Evolutionary conservation across 2,113 vertebrate genomes (phyloP), one percentile per base, ranked within the genome.

Genomic region (Hippoglossus stenolepis): DNA sequence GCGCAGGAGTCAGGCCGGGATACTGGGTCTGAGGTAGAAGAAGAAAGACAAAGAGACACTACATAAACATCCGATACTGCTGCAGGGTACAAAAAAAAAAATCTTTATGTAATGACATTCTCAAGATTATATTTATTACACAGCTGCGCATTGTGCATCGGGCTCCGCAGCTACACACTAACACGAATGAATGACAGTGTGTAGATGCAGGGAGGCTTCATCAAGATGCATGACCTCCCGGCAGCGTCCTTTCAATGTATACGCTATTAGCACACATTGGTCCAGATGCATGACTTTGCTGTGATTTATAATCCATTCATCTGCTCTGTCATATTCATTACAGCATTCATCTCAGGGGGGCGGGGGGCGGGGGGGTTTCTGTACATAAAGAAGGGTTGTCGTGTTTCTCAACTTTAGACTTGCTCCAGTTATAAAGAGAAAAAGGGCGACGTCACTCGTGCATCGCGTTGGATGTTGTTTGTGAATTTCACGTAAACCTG

Each of bases 251-350:
- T 76, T 89, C 73, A 78, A 82, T 87, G 81, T 70, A 35, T 31
- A 76, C 38, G 51, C 59, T 26, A 72, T 88, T 35, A 77, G 66
- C 47, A 83, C 70, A 80, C 66, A 66, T 20, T 63, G 20, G 67
- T 61, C 38, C 56, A 79, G 57, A 74, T 51, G 24, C 65, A 75
- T 15, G 47, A 70, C 43, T 79, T 38, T 23, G 40, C 75, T 65
- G 63, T 84, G 74, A 79, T 90, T 82, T 83, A 77, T 73, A 79
- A 74, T 54, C 40, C 26, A 53, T 73, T 82, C 71, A 56, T 79
- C 21, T 70, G 5, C 38, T 73, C 64, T 23, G 20, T 56, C 35
- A 38, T 51, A 79, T 78, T 54, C 64, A 26, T 67, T 74, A 63
- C 51, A 23, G 64, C 18, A 43, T 71, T 81, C 59, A 80, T 64